Base-by-base conservation (phyloP, 2,797 vertebrate genomes). In the Eupleurogrammus muticus region DNA sequence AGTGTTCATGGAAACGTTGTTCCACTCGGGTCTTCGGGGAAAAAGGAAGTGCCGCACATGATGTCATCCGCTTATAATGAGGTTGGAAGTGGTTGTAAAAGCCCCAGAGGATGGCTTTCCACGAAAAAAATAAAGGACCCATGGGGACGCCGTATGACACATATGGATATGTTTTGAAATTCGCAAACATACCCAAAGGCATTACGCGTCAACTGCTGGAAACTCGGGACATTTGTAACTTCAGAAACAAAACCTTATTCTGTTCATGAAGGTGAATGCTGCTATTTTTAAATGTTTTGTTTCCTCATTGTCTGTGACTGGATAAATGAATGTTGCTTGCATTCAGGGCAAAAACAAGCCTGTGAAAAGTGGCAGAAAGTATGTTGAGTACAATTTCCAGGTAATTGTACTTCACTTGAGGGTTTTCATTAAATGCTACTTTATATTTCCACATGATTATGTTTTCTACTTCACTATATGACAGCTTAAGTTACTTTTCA, bases 51-150 rank as follows among this genome's bases (percentile, higher is more conserved):
- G 50, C 61, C 36, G 56, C 32, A 66, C 35, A 57, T 89, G 78
- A 88, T 80, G 76, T 84, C 86, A 89, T 80, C 67, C 36, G 55
- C 51, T 83, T 57, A 59, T 91, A 87, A 90, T 79, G 77, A 90
- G 81, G 71, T 67, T 72, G 52, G 28, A 61, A 79, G 71, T 72
- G 40, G 19, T 58, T 72, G 70, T 58, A 51, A 77, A 82, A 70
- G 28, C 59, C 73, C 67, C 71, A 65, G 60, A 66, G 65, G 76
- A 70, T 8, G 60, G 64, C 32, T 70, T 49, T 48, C 32, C 10
- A 11, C 56, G 61, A 19, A 38, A 63, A 75, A 69, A 67, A 63
- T 36, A 54, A 50, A 49, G 73, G 28, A 51, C 82, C 57, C 55
- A 21, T 49, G 76, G 82, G 83, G 42, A 69, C 70, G 71, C 13